Percentiles rank a stretch among this genome's conserved stretches.
phyloP scores from a whole-genome alignment of 2,888 invertebrate species.

The Periphyllus acericola region DNA sequence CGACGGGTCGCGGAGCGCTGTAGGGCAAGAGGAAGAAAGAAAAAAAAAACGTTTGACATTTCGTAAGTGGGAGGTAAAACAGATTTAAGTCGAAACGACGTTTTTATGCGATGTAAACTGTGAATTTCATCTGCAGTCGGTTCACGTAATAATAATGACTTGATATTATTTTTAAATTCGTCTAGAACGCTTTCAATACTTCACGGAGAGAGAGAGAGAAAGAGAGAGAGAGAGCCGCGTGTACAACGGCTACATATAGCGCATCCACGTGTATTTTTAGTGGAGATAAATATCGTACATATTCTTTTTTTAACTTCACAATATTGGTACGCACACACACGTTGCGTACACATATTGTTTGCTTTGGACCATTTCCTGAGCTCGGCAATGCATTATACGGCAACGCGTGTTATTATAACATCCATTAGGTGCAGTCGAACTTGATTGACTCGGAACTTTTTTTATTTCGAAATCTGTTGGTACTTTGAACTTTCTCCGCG shows the following conservation, averaged over 20 bases:
- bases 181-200: conserved; percentile 15
- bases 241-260: not conserved
- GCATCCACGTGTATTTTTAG: conserved; percentile 26
- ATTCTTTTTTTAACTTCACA: conserved; percentile 24
- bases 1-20: not conserved
- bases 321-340: not conserved
- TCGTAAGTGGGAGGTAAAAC: not conserved
- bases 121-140: not conserved
- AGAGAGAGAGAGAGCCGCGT: not conserved
- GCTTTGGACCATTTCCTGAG: conserved; percentile 22
- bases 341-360: not conserved
- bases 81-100: not conserved
- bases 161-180: conserved; percentile 32
- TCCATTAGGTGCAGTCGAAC: too few species aligned
- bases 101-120: conserved; percentile 5
- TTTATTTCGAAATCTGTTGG: too few species aligned
- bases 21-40: not conserved
- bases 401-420: too few species aligned
- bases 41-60: conserved; percentile 20
- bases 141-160: conserved; percentile 14
- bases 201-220: too few species aligned
- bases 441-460: too few species aligned
- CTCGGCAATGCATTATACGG: not conserved
- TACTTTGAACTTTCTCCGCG: too few species aligned
- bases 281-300: not conserved